A percentile compares a stretch with the other conserved stretches of the same genome.
Conservation (phyloP, 2,797 vertebrate genomes). For the Gobionotothen gibberifrons region DNA sequence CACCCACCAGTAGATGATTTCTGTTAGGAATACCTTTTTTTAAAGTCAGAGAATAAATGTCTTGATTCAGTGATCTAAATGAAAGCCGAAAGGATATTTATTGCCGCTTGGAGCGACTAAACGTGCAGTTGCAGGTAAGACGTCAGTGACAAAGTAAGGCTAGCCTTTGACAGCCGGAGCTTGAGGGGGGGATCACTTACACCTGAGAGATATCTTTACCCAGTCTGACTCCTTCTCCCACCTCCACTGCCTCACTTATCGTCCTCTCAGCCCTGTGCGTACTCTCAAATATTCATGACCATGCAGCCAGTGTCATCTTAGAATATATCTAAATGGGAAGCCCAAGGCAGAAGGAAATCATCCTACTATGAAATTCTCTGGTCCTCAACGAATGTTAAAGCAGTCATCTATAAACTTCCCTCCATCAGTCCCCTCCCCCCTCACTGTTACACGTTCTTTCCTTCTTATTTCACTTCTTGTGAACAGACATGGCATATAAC, state of each 20-base stretch:
- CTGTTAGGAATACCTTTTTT: slow-evolving; percentile 18
- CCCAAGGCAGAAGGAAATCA: slow-evolving; percentile 73
- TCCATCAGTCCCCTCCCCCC: slow-evolving; percentile 43
- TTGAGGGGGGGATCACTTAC: slow-evolving; percentile 57
- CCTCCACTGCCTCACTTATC: slow-evolving; percentile 59
- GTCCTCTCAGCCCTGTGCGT: slow-evolving; percentile 39
- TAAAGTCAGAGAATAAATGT: slow-evolving; percentile 20
- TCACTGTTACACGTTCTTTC: slow-evolving; percentile 31
- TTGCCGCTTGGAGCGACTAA: slow-evolving; percentile 38
- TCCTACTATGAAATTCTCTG: slow-evolving; percentile 69
- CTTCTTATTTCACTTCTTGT: slow-evolving; percentile 42
- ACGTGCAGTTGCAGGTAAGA: slow-evolving; percentile 55
- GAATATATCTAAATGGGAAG: slow-evolving; percentile 72
- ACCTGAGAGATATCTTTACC: slow-evolving; percentile 66
- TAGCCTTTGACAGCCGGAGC: slow-evolving; percentile 57
- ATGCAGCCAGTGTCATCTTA: slow-evolving; percentile 66
- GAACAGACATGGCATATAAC: slow-evolving; percentile 21
- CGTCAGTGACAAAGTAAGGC: slow-evolving; percentile 57
- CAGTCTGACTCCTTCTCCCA: slow-evolving; percentile 50
- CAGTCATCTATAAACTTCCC: slow-evolving; percentile 63
- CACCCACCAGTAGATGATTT: not conserved
- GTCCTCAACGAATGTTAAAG: slow-evolving; percentile 64
- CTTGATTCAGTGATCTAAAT: slow-evolving; percentile 50
- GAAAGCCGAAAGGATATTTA: slow-evolving; percentile 34
- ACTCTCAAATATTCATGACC: slow-evolving; percentile 80